Base-by-base conservation (phyloP, 2,113 vertebrate genomes). In the Poeciliopsis prolifica region DNA sequence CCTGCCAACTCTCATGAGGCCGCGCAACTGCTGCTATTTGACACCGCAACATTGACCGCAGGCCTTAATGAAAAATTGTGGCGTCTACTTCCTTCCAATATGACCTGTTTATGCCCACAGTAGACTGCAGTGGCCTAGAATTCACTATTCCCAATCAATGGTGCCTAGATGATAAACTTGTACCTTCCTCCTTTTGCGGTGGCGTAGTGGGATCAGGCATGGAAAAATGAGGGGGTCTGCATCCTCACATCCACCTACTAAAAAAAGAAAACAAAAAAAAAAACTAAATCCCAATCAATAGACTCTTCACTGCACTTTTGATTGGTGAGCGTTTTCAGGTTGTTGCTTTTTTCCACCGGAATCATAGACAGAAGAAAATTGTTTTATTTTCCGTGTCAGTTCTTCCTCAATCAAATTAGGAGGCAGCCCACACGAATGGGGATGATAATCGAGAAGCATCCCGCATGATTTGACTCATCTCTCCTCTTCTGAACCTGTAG, bases 251-350 rank as follows among this genome's bases (percentile, higher is more conserved):
- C 9, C 35, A 11, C 35, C 35, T 37, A 37, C 35, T 1, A 10
- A 37, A 10, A 35, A 4, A 31, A 31, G 3, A 33, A 31, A 37
- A 61, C 19, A 48, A 24, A 37, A 40, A 9, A 22, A 10, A 74
- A 72, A 79, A 82, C 81, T 29, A 29, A 29, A 29, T 84, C 63
- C 0, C 73, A 92, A 91, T 92, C 89, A 75, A 90, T 92, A 83
- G 12, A 11, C 77, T 87, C 87, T 89, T 87, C 80, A 89, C 86
- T 89, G 76, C 77, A 12, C 30, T 71, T 78, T 77, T 86, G 81
- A 88, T 83, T 87, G 81, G 81, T 51, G 66, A 67, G 64, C 54
- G 65, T 72, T 80, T 81, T 74, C 44, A 81, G 78, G 85, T 89
- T 84, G 85, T 88, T 33, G 7, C 29, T 29, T 29, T 29, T 71